These are phyloP conservation scores for Percopsis transmontana DNA, from an alignment of 2,113 vertebrate species.

Conservation along the genomic window DNA sequence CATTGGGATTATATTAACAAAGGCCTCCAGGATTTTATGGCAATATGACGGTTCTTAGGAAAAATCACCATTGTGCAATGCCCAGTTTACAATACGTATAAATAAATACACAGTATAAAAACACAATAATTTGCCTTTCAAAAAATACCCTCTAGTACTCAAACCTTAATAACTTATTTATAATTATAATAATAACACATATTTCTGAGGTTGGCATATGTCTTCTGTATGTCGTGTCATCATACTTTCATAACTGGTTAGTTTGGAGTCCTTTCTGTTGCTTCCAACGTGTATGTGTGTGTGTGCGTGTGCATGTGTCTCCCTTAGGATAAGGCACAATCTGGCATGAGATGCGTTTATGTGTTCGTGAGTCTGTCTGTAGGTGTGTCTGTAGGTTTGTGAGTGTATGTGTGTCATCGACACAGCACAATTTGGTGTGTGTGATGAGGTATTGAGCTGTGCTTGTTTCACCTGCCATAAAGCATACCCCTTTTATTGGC, in stretches of 20 bases:
- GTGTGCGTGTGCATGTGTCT: not conserved
- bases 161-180: too few species aligned
- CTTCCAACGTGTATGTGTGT: not conserved
- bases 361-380: not conserved
- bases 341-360: not conserved
- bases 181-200: too few species aligned
- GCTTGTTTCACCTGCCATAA: constrained; percentile 76
- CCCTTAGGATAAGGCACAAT: not conserved
- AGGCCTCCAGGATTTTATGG: not conserved
- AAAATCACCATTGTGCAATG: not conserved
- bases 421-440: constrained; percentile 58
- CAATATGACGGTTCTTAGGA: not conserved
- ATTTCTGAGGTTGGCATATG: too few species aligned
- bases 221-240: too few species aligned
- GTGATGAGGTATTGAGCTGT: constrained; percentile 78
- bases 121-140: too few species aligned
- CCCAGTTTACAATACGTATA: too few species aligned
- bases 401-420: constrained; percentile 47
- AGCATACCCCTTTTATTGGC: constrained; percentile 76
- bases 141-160: too few species aligned
- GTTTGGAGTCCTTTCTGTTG: too few species aligned
- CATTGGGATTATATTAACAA: not conserved
- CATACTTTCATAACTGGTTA: too few species aligned
- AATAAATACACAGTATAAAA: too few species aligned
- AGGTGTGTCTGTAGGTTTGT: constrained; percentile 16